Conservation (phyloP, 2,888 invertebrate genomes). For the Griposia aprilina region DNA sequence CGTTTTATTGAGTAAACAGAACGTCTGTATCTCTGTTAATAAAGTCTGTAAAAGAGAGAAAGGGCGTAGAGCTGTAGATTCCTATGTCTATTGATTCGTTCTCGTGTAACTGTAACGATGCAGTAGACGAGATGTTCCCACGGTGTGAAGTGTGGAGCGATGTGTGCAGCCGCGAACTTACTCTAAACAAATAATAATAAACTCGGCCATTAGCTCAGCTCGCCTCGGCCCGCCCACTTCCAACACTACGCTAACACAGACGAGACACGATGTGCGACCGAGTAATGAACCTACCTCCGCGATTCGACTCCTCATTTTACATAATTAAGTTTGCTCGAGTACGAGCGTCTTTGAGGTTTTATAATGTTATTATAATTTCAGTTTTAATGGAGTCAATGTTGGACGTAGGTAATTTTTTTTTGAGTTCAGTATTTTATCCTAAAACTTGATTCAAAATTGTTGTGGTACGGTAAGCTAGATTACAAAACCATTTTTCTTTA, state of each 20-base stretch:
- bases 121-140: slow-evolving; percentile 57
- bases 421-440: neutral
- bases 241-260: slow-evolving; percentile 30
- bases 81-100: slow-evolving; percentile 18
- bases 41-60: slow-evolving; percentile 10
- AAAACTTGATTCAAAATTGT: slow-evolving; percentile 7
- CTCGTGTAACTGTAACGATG: neutral
- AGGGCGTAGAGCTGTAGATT: neutral
- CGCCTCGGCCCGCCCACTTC: slow-evolving; percentile 36
- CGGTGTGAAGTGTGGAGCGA: slow-evolving; percentile 42
- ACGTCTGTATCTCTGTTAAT: slow-evolving; percentile 17
- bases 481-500: slow-evolving; percentile 24
- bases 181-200: slow-evolving; percentile 68
- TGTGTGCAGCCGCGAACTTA: slow-evolving; percentile 57
- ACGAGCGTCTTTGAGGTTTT: slow-evolving; percentile 28
- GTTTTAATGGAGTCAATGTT: slow-evolving; percentile 13
- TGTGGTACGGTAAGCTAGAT: neutral
- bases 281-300: slow-evolving; percentile 12
- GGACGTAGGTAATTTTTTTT: neutral
- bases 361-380: slow-evolving; percentile 14
- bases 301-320: slow-evolving; percentile 26
- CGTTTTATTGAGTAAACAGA: slow-evolving; percentile 25
- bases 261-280: slow-evolving; percentile 8
- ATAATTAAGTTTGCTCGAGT: slow-evolving; percentile 37
- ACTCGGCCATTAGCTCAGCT: slow-evolving; percentile 61